A percentile compares a stretch with the other conserved stretches of the same genome.
These are phyloP conservation scores for Rhopalosiphum padi DNA, from an alignment of 1,140 invertebrate species.

Conservation along the genomic window DNA sequence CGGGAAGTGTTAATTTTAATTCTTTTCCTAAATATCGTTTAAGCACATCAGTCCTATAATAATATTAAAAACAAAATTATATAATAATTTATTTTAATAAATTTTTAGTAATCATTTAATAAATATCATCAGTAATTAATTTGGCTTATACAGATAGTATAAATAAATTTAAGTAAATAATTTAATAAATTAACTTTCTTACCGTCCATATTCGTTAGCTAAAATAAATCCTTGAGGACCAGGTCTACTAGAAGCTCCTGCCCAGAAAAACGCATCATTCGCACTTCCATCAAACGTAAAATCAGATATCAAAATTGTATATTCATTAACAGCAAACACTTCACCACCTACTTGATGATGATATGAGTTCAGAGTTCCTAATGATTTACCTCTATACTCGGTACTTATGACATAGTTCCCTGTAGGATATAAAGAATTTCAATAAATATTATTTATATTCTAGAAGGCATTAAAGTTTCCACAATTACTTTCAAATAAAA, in stretches of 20 bases:
- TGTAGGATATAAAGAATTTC: background rate
- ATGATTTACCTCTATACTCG: constrained; percentile 79
- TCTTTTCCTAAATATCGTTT: constrained; percentile 86
- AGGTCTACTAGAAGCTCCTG: constrained; percentile 83
- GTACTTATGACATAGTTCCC: constrained; percentile 62
- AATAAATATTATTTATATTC: background rate
- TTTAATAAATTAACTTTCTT: constrained; percentile 63
- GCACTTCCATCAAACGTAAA: constrained; percentile 94
- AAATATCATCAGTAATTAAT: background rate
- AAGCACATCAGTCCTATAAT: constrained; percentile 83
- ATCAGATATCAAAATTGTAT: constrained; percentile 79
- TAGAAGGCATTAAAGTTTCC: background rate
- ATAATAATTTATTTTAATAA: background rate
- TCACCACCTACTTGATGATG: constrained; percentile 89
- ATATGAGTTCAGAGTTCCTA: constrained; percentile 89
- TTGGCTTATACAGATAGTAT: no score
- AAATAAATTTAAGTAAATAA: background rate
- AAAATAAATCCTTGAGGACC: constrained; percentile 91
- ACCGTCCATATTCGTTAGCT: constrained; percentile 86
- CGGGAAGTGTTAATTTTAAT: constrained; percentile 82
- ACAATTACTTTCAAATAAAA: constrained; percentile 5
- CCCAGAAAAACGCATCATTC: constrained; percentile 91
- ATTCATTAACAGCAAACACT: constrained; percentile 89
- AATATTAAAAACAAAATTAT: background rate
- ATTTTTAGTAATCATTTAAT: background rate